Conservation (phyloP, 2,888 invertebrate species). For the Apamea crenata region DNA sequence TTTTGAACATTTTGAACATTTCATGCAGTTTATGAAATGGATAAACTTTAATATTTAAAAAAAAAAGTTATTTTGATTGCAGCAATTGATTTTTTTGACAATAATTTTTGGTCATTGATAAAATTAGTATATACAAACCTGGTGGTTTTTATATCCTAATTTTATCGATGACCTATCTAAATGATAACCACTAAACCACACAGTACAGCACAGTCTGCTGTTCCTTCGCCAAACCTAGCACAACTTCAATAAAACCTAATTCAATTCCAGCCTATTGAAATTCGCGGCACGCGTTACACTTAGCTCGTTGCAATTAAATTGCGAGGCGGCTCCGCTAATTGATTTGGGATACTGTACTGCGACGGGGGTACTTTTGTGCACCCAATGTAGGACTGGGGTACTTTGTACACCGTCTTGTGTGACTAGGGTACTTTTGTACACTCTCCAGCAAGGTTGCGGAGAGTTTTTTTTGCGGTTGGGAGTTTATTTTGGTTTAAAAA, state of each 20-base stretch:
- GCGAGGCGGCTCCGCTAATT: constrained; percentile 70
- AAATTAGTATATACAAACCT: no score
- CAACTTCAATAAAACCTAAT: constrained; percentile 63
- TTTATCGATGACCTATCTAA: no score
- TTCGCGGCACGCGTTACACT: constrained; percentile 70
- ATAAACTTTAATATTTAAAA: no score
- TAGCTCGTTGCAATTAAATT: constrained; percentile 74
- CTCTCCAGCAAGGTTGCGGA: background rate
- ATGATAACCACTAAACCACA: constrained; percentile 3
- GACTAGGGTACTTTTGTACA: constrained; percentile 1
- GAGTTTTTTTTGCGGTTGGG: background rate
- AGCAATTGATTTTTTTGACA: no score
- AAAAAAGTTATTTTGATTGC: no score
- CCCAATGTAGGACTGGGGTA: background rate
- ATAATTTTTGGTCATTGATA: no score
- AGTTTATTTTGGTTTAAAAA: background rate
- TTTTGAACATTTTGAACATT: no score
- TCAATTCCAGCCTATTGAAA: constrained; percentile 70
- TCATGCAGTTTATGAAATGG: no score
- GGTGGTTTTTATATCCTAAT: no score
- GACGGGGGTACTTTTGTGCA: constrained; percentile 29
- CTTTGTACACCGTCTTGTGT: constrained; percentile 18
- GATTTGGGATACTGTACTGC: constrained; percentile 69
- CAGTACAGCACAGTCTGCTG: background rate
- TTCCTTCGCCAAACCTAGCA: constrained; percentile 11